Percentiles rank a stretch among this genome's conserved stretches.
These are phyloP conservation scores for Lordiphosa clarofinis DNA, from an alignment of 1,140 invertebrate genomes.

Conservation along the genomic window DNA sequence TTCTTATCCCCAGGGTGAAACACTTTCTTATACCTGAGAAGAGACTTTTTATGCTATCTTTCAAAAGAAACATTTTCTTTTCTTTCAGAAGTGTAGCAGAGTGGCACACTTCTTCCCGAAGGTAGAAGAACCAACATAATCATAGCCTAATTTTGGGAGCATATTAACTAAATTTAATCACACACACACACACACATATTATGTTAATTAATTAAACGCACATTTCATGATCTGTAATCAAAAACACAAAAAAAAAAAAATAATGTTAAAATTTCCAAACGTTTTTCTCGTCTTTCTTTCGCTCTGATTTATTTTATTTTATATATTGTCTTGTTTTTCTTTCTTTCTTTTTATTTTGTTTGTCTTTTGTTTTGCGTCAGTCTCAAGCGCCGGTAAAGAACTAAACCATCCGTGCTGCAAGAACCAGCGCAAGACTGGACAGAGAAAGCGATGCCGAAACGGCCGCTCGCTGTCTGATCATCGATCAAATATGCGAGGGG, in stretches of 20 bases:
- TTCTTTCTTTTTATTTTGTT: constrained; percentile 11
- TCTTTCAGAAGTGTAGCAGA: too few species aligned
- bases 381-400: constrained; percentile 70
- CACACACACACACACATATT: constrained; percentile 3
- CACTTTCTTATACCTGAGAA: too few species aligned
- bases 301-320: too few species aligned
- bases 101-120: too few species aligned
- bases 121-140: too few species aligned
- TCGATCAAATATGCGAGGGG: constrained; percentile 39
- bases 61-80: too few species aligned
- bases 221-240: constrained; percentile 53
- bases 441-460: constrained; percentile 22
- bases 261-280: neutral
- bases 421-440: constrained; percentile 60
- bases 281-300: too few species aligned
- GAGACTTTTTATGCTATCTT: too few species aligned
- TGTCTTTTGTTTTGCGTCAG: constrained; percentile 33
- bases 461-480: constrained; percentile 14
- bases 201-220: constrained; percentile 36
- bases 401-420: constrained; percentile 54
- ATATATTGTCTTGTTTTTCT: constrained; percentile 10
- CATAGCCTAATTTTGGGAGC: too few species aligned
- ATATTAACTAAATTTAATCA: neutral
- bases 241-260: constrained; percentile 9
- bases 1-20: too few species aligned